Percentiles rank a stretch among this genome's conserved stretches.
Conservation (phyloP, 2,797 vertebrate genomes). For the Rhinoraja longicauda region DNA sequence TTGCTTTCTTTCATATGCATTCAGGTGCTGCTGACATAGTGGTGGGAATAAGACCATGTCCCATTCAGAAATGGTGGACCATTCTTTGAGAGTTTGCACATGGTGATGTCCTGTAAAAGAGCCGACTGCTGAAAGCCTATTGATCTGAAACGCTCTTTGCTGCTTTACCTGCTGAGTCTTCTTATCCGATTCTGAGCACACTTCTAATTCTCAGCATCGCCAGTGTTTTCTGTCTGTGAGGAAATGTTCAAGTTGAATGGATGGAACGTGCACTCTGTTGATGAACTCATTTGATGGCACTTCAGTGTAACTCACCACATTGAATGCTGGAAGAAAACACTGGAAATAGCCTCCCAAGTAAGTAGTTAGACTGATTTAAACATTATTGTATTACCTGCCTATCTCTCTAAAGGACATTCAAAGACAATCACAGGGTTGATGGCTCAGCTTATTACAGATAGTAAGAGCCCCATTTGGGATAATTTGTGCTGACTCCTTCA, state of each 20-base stretch:
- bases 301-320: neutral
- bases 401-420: neutral
- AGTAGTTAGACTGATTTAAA: slow-evolving; percentile 8
- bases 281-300: neutral
- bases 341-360: neutral
- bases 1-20: neutral
- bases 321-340: neutral
- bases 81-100: neutral
- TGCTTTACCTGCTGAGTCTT: no score
- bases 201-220: neutral
- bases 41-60: neutral
- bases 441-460: neutral
- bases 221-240: no score
- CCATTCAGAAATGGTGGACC: neutral
- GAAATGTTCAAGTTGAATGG: neutral
- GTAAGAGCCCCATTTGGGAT: neutral
- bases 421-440: neutral
- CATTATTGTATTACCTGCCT: neutral
- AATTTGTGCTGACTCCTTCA: slow-evolving; percentile 11
- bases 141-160: no score
- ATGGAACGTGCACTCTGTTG: neutral
- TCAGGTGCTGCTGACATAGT: neutral
- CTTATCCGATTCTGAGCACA: no score
- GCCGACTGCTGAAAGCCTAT: no score
- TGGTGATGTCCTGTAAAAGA: neutral